A percentile compares a stretch with the other conserved stretches of the same genome.
Conservation (phyloP, 2,797 vertebrate species). For the Pangasius mekongensis region DNA sequence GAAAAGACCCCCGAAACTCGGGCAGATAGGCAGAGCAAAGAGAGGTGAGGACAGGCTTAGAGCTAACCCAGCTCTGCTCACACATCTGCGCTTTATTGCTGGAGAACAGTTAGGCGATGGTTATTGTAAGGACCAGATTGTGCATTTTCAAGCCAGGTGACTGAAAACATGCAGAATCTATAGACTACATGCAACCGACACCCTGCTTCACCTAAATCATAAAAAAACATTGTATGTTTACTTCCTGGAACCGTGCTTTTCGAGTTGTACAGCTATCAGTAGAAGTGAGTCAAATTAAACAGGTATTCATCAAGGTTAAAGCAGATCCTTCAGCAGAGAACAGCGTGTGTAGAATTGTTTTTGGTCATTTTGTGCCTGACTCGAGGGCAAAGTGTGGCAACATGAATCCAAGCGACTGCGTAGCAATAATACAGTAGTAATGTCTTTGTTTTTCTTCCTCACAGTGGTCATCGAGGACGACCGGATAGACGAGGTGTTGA, state of each 20-base stretch:
- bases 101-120: neutral
- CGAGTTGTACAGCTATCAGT: neutral
- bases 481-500: slow-evolving; percentile 98
- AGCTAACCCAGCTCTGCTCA: neutral
- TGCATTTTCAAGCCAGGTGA: neutral
- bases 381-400: neutral
- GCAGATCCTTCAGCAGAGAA: neutral
- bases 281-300: neutral
- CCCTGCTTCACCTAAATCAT: neutral
- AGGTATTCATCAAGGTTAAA: too few species aligned
- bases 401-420: neutral
- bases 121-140: neutral
- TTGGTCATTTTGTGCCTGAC: neutral
- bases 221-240: neutral
- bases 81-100: neutral
- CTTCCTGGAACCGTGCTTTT: neutral
- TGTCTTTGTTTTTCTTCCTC: slow-evolving; percentile 9
- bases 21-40: slow-evolving; percentile 96
- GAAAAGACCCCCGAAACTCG: slow-evolving; percentile 96
- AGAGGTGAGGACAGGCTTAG: slow-evolving; percentile 78
- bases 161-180: neutral
- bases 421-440: neutral
- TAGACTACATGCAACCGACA: neutral
- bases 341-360: too few species aligned
- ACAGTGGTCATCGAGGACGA: slow-evolving; percentile 99